Percentiles rank a stretch among this genome's conserved stretches.
phyloP scores from a whole-genome alignment of 2,797 vertebrate genomes.

The Streptopelia turtur region DNA sequence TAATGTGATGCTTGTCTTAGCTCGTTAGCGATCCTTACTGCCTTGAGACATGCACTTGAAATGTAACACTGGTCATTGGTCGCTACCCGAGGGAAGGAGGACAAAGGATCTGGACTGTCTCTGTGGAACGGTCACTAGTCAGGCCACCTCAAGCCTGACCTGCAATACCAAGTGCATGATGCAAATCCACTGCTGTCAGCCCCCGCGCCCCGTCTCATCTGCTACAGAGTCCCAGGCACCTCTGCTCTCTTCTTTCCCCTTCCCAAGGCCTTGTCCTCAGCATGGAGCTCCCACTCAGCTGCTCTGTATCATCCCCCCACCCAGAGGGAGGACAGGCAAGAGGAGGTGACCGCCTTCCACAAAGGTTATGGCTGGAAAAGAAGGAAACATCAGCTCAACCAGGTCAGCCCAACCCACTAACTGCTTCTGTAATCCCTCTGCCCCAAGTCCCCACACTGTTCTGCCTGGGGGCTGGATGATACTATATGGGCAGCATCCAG shows the following conservation, averaged over 20 bases:
- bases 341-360: conserved; percentile 20
- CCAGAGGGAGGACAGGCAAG: background rate
- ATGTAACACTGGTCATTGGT: background rate
- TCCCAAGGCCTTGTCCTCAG: background rate
- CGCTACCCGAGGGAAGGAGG: conserved; percentile 31
- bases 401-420: conserved; percentile 4
- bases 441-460: background rate
- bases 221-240: background rate
- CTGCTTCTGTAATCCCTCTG: background rate
- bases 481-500: background rate
- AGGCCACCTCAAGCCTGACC: background rate
- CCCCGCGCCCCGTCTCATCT: background rate
- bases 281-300: background rate
- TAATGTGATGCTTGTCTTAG: conserved; percentile 49
- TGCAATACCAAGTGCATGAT: conserved; percentile 20
- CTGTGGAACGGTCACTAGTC: background rate
- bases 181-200: background rate
- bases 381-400: conserved; percentile 37
- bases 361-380: background rate
- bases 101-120: background rate
- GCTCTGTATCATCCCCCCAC: background rate
- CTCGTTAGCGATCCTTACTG: conserved; percentile 51
- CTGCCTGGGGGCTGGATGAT: background rate
- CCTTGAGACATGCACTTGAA: conserved; percentile 38
- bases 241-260: background rate